These are phyloP conservation scores for Eriosoma lanigerum DNA, from an alignment of 1,140 invertebrate species.

Conservation along the genomic window DNA sequence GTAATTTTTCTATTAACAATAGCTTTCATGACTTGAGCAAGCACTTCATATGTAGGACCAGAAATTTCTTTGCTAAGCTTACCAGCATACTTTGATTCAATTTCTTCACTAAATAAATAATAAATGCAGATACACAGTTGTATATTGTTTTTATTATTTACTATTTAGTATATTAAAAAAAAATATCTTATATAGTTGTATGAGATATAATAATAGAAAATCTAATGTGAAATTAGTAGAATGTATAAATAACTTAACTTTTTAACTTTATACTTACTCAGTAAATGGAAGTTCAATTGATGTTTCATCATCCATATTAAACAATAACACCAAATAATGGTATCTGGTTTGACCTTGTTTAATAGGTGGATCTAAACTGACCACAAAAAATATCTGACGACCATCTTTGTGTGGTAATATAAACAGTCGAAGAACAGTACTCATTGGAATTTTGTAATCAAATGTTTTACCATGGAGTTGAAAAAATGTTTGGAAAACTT, in stretches of 20 bases:
- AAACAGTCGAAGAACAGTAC: constrained; percentile 91
- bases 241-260: too few species aligned
- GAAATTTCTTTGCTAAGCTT: constrained; percentile 88
- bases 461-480: constrained; percentile 99
- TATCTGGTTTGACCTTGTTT: constrained; percentile 98
- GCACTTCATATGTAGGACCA: constrained; percentile 92
- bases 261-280: constrained; percentile 68
- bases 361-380: constrained; percentile 97
- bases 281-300: constrained; percentile 89
- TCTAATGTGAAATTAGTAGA: too few species aligned
- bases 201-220: too few species aligned
- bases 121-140: constrained; percentile 30
- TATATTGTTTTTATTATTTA: constrained; percentile 8
- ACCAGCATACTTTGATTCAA: constrained; percentile 92
- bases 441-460: constrained; percentile 99
- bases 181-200: neutral
- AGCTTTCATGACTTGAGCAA: constrained; percentile 95
- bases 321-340: constrained; percentile 93
- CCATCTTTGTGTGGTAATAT: constrained; percentile 95
- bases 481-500: constrained; percentile 95
- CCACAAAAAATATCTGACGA: constrained; percentile 98
- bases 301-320: constrained; percentile 88
- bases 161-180: neutral
- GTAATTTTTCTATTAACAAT: constrained; percentile 94
- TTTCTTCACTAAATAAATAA: constrained; percentile 71